phyloP scores from a whole-genome alignment of 1,140 invertebrate species.

The Hesperophylax magnus region DNA sequence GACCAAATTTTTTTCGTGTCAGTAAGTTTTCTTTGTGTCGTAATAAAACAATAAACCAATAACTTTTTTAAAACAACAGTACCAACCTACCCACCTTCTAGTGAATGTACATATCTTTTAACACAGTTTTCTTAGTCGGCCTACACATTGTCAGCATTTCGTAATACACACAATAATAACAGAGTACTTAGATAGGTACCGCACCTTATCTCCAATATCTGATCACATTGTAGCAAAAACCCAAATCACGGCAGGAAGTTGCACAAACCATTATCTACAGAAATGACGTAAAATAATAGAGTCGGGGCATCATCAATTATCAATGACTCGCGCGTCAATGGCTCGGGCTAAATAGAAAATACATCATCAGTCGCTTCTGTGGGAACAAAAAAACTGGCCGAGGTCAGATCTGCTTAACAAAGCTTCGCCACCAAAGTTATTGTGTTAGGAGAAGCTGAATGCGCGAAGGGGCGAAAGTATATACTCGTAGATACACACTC shows the following conservation, averaged over 20 bases:
- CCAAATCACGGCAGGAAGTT: not conserved
- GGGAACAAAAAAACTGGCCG: slow-evolving; percentile 35
- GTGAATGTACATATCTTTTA: too few species aligned
- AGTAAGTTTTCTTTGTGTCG: too few species aligned
- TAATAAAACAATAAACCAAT: too few species aligned
- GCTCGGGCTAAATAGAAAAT: not conserved
- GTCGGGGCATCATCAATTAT: slow-evolving; percentile 48
- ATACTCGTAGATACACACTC: not conserved
- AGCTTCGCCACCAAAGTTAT: slow-evolving; percentile 9
- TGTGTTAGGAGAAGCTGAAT: slow-evolving; percentile 7
- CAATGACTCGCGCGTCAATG: slow-evolving; percentile 43
- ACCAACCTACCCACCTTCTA: too few species aligned
- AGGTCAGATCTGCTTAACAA: slow-evolving; percentile 36
- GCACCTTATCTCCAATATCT: not conserved
- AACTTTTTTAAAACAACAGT: too few species aligned
- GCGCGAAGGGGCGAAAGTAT: slow-evolving; percentile 28
- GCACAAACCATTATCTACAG: not conserved
- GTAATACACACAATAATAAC: too few species aligned
- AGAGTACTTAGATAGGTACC: too few species aligned
- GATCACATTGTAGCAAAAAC: not conserved
- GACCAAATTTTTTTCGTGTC: too few species aligned
- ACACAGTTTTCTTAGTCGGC: too few species aligned
- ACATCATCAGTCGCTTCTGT: slow-evolving; percentile 11
- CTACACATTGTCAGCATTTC: too few species aligned
- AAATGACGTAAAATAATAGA: slow-evolving; percentile 6